phyloP scores from a whole-genome alignment of 2,888 invertebrate genomes.

The Gibbula magus region DNA sequence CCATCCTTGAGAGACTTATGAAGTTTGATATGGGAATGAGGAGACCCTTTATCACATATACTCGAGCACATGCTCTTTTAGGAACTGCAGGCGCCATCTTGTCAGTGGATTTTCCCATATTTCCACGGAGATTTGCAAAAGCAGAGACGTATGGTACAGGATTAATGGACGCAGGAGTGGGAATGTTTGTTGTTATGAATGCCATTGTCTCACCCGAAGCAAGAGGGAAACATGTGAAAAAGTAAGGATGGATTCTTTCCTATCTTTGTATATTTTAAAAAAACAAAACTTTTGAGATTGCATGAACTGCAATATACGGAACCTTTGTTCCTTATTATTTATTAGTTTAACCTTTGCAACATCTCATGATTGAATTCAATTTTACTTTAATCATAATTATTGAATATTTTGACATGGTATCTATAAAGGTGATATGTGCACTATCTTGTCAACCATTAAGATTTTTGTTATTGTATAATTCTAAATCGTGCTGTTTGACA shows the following conservation, averaged over 20 bases:
- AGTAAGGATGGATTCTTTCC: not conserved
- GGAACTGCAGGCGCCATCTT: slow-evolving; percentile 84
- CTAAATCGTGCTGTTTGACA: too few relatives aligned
- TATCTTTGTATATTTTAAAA: too few relatives aligned
- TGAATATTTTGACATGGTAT: too few relatives aligned
- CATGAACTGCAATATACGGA: too few relatives aligned
- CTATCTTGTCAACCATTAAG: too few relatives aligned
- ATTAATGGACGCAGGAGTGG: slow-evolving; percentile 97
- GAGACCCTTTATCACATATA: slow-evolving; percentile 64
- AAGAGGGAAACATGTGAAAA: slow-evolving; percentile 45
- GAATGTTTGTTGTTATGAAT: slow-evolving; percentile 80
- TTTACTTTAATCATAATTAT: too few relatives aligned
- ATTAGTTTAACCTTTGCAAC: too few relatives aligned
- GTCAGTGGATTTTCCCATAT: slow-evolving; percentile 93
- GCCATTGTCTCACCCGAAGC: slow-evolving; percentile 71
- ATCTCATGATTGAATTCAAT: too few relatives aligned
- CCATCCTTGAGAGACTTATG: not conserved
- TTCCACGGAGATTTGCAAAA: slow-evolving; percentile 90
- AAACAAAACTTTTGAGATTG: too few relatives aligned
- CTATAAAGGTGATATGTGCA: too few relatives aligned
- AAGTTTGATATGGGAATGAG: slow-evolving; percentile 42
- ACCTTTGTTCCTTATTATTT: too few relatives aligned
- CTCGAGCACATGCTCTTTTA: slow-evolving; percentile 64
- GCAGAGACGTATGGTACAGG: slow-evolving; percentile 87
- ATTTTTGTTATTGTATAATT: too few relatives aligned